phyloP scores from a whole-genome alignment of 2,888 invertebrate species.

The Rotaria magnacalcarata region DNA sequence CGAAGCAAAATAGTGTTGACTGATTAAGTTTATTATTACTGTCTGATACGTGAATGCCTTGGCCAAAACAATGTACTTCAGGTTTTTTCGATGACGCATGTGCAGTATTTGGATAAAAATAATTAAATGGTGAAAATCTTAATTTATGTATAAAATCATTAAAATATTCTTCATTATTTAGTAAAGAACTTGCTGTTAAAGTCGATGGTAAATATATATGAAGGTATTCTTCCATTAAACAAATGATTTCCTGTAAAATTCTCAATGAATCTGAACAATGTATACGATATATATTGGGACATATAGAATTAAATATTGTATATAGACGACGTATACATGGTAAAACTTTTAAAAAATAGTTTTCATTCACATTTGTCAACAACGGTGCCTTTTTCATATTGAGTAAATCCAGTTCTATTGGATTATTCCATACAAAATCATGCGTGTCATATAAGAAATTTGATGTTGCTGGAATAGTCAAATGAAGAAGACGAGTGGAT shows the following conservation, averaged over 20 bases:
- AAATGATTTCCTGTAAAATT: conserved; percentile 17
- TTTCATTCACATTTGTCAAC: neutral
- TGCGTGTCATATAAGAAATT: neutral
- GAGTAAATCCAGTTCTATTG: neutral
- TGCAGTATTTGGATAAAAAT: neutral
- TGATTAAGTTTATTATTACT: neutral
- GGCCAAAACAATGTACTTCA: neutral
- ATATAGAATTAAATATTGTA: neutral
- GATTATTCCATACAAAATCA: neutral
- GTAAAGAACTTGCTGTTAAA: neutral
- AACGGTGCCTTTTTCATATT: neutral
- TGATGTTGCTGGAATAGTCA: neutral
- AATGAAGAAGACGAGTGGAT: neutral
- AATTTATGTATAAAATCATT: neutral
- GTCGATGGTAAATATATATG: neutral
- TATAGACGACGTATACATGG: neutral
- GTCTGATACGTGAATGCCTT: neutral
- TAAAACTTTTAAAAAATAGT: neutral
- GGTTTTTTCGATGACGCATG: neutral
- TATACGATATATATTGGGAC: neutral
- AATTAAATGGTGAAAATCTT: neutral
- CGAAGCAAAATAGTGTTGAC: conserved; percentile 14
- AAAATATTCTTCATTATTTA: neutral
- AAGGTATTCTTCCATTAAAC: neutral
- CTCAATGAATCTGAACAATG: neutral